These are phyloP conservation scores for Sitodiplosis mosellana DNA, from an alignment of 1,140 invertebrate genomes.

Conservation along the genomic window DNA sequence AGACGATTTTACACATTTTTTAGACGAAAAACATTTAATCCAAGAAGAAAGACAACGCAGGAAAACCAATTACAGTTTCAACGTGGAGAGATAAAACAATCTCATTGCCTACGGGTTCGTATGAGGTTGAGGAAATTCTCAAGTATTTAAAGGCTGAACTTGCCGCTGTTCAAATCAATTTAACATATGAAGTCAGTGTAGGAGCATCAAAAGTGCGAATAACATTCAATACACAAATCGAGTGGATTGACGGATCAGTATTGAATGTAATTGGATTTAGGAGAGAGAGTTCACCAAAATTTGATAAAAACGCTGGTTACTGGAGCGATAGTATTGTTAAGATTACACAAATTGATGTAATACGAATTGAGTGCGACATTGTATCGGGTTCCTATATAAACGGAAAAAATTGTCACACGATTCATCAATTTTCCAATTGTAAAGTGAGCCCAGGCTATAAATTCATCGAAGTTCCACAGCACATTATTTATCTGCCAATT, in stretches of 20 bases:
- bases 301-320: slow-evolving; percentile 5
- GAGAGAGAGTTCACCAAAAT: not conserved
- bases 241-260: slow-evolving; percentile 5
- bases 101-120: slow-evolving; percentile 15
- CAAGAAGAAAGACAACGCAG: too few species aligned
- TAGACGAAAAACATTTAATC: too few species aligned
- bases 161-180: not conserved
- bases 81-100: slow-evolving; percentile 8
- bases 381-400: slow-evolving; percentile 14
- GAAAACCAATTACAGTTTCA: too few species aligned
- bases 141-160: not conserved
- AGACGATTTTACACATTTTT: too few species aligned
- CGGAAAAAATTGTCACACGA: slow-evolving; percentile 10
- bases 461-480: slow-evolving; percentile 13
- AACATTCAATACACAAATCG: not conserved
- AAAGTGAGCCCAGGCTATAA: slow-evolving; percentile 12
- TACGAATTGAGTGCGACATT: slow-evolving; percentile 12
- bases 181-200: not conserved
- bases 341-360: slow-evolving; percentile 10
- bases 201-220: not conserved
- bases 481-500: slow-evolving; percentile 19
- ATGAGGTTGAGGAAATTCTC: slow-evolving; percentile 17
- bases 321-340: slow-evolving; percentile 7
- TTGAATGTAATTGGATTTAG: slow-evolving; percentile 9
- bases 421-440: slow-evolving; percentile 16